These are phyloP conservation scores for Poeciliopsis gracilis DNA, from an alignment of 2,797 vertebrate genomes.

Conservation along the genomic window DNA sequence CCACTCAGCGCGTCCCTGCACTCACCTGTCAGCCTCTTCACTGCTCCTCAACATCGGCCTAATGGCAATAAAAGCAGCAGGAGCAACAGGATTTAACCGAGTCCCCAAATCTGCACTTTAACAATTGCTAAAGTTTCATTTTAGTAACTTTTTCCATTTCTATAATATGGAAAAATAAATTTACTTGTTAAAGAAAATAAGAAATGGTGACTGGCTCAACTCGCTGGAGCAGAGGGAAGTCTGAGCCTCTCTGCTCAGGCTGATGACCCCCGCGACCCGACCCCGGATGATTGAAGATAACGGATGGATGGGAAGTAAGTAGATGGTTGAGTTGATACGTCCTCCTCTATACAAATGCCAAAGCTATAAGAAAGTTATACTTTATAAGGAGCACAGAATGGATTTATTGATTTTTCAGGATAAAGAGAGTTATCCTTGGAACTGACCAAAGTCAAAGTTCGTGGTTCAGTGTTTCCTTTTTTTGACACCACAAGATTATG, in stretches of 20 bases:
- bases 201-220: no score
- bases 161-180: not conserved
- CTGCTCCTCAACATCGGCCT: constrained; percentile 32
- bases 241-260: no score
- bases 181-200: not conserved
- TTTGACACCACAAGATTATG: not conserved
- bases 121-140: constrained; percentile 37
- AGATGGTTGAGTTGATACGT: not conserved
- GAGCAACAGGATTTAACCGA: constrained; percentile 36
- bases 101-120: constrained; percentile 49
- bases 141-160: not conserved
- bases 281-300: no score
- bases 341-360: not conserved
- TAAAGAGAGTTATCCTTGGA: not conserved
- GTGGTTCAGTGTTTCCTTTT: not conserved
- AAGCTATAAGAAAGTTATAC: not conserved
- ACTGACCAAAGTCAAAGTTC: not conserved
- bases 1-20: constrained; percentile 42
- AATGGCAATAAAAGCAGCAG: constrained; percentile 44
- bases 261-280: no score
- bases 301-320: not conserved
- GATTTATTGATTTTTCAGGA: not conserved
- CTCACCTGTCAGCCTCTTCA: constrained; percentile 46
- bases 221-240: no score
- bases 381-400: not conserved